These are phyloP conservation scores for Sula dactylatra DNA, from an alignment of 2,113 vertebrate species.

Conservation along the genomic window DNA sequence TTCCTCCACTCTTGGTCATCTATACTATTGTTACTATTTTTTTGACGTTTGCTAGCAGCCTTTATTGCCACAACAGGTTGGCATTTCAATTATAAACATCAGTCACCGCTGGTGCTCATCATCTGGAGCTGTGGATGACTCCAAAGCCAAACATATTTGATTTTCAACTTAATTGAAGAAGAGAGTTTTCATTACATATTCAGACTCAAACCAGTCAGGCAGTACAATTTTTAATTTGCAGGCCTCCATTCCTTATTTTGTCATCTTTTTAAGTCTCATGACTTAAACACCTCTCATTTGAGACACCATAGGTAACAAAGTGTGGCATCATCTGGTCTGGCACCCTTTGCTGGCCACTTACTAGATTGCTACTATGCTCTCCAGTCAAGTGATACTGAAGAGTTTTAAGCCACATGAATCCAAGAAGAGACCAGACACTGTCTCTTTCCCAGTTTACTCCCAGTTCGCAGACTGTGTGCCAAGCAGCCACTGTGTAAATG, in stretches of 20 bases:
- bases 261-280: not conserved
- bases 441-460: not conserved
- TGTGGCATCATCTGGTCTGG: not conserved
- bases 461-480: not conserved
- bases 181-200: not conserved
- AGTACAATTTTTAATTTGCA: not conserved
- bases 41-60: not conserved
- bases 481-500: not conserved
- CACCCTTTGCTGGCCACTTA: not conserved
- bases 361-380: not conserved
- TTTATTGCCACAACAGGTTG: not conserved
- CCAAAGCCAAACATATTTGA: not conserved
- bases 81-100: not conserved
- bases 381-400: not conserved
- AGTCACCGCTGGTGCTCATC: not conserved
- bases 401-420: not conserved
- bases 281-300: not conserved
- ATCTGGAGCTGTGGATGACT: not conserved
- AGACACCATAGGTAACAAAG: not conserved
- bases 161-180: not conserved
- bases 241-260: not conserved
- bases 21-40: not conserved
- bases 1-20: not conserved
- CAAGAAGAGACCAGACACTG: not conserved
- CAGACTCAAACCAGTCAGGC: not conserved